Percentiles rank a stretch among this genome's conserved stretches.
Evolutionary conservation across 2,797 vertebrate species (phyloP).

Genomic region (Notoglanidium macrostoma): DNA sequence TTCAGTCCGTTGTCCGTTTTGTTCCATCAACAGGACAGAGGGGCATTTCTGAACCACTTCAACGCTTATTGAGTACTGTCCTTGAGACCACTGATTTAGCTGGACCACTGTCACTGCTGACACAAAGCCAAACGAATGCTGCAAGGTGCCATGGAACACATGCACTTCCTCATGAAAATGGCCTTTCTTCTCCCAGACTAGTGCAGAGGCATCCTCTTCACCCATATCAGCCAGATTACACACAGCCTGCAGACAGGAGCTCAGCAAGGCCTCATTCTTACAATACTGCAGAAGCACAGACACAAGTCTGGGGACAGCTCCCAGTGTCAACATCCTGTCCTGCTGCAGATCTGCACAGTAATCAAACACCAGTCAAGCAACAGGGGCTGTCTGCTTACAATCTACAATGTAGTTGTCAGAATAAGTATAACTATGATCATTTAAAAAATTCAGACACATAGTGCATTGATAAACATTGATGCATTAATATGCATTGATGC

Average conservation of each 20-base stretch:
- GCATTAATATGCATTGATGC: too few species aligned
- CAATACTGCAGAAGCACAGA: constrained; percentile 77
- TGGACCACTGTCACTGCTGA: constrained; percentile 71
- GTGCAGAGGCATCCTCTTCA: constrained; percentile 68
- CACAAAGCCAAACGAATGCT: constrained; percentile 63
- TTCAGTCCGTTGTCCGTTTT: constrained; percentile 52
- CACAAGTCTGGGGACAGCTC: constrained; percentile 78
- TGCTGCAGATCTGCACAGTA: constrained; percentile 76
- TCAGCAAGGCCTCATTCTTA: constrained; percentile 75
- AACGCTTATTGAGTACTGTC: constrained; percentile 69
- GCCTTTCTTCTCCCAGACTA: constrained; percentile 68
- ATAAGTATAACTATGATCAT: background rate
- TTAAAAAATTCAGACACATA: background rate
- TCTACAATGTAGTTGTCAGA: background rate
- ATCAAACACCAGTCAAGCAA: background rate
- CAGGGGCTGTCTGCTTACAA: background rate
- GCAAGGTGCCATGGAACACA: constrained; percentile 65
- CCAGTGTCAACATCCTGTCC: constrained; percentile 77
- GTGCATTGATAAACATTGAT: background rate
- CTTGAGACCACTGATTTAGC: constrained; percentile 64
- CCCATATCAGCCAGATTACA: constrained; percentile 81
- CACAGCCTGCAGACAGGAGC: constrained; percentile 79
- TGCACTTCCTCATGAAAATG: constrained; percentile 62
- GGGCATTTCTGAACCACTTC: constrained; percentile 75
- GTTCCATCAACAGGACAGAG: constrained; percentile 68